These are phyloP conservation scores for Eudorcas thomsonii DNA, from an alignment of 2,113 vertebrate genomes.

Conservation along the genomic window DNA sequence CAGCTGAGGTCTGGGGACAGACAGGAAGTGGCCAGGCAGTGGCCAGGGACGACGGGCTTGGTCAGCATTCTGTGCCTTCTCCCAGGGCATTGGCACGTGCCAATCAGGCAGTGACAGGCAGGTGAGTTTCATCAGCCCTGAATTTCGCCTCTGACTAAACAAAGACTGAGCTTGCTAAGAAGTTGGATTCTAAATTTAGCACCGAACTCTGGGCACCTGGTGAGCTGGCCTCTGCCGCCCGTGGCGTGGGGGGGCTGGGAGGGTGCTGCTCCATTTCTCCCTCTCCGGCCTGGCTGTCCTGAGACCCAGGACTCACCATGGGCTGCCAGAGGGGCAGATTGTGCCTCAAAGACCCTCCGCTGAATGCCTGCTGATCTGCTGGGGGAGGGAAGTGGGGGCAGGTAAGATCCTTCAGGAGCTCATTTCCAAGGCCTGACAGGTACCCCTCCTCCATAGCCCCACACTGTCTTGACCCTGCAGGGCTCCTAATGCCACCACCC, in stretches of 20 bases:
- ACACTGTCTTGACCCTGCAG: neutral
- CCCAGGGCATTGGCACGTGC: accelerated
- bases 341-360: neutral
- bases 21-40: neutral
- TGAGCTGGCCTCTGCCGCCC: neutral
- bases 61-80: neutral
- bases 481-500: too few species aligned
- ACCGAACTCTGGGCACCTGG: neutral
- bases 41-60: too few species aligned
- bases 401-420: neutral
- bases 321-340: neutral
- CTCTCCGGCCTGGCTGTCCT: neutral
- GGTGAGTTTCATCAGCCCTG: neutral
- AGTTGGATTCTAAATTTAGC: slow-evolving; percentile 41
- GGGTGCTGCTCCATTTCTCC: neutral
- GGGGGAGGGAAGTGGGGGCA: accelerated
- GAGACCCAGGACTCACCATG: neutral
- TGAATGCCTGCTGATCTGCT: neutral
- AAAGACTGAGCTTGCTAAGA: slow-evolving; percentile 21
- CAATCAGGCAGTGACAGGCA: neutral
- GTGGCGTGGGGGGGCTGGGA: accelerated
- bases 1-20: neutral
- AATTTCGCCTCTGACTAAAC: slow-evolving; percentile 13
- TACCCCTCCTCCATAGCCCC: neutral
- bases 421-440: neutral